Evolutionary conservation across 2,888 invertebrate genomes (phyloP), one percentile per base, ranked within the genome.

Genomic region (Liodrosophila aerea): DNA sequence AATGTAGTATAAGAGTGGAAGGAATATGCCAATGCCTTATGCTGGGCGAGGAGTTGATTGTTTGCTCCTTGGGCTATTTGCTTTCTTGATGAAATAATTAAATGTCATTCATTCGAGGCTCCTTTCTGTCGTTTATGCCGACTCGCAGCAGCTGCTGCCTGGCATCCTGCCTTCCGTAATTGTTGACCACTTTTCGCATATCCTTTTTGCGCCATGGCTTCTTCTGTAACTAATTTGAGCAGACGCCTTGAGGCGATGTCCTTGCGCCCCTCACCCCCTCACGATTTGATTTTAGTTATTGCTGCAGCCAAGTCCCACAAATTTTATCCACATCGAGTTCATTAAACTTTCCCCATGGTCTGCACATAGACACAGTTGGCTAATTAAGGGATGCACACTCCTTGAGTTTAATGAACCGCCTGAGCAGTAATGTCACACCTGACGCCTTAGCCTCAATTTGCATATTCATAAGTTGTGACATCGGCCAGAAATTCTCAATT

Each of bases 31-130:
- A 53, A 65, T 83, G 78, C 58, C 85, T 64, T 69, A 62, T 69
- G 76, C 58, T 52, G 54, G 67, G 29, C 59, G 4, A 54, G 43
- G 59, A 80, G 80, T 83, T 80, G 72, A 81, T 84, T 80, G 74
- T 76, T 76, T 72, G 75, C 52, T 64, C 86, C 77, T 77, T 63
- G 63, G 80, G 84, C 71, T 84, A 77, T 84, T 82, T 84, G 77
- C 86, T 81, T 81, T 73, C 85, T 74, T 85, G 84, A 82, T 82
- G 84, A 82, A 82, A 82, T 86, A 82, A 86, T 82, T 86, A 82
- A 86, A 82, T 85, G 86, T 81, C 86, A 76, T 80, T 81, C 81
- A 81, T 65, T 22, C 80, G 76, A 71, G 76, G 81, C 47, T 60
- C 70, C n/a, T 62, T 72, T 64, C 60, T 73, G 60, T 62, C 59